A percentile compares a stretch with the other conserved stretches of the same genome.
phyloP scores from a whole-genome alignment of 2,113 vertebrate genomes.

The Myrmecobius fasciatus region DNA sequence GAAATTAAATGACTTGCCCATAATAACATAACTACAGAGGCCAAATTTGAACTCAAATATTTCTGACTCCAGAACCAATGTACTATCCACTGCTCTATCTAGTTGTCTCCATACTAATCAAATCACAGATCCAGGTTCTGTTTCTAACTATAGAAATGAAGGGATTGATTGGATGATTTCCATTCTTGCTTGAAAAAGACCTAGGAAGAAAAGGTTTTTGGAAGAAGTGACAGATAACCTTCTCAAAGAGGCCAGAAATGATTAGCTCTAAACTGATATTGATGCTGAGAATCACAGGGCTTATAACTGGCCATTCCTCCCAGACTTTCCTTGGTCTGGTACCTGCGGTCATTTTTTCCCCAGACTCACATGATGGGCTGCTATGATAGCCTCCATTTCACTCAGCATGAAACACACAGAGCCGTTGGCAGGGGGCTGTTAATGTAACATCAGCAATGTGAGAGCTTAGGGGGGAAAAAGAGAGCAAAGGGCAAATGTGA shows the following conservation, averaged over 20 bases:
- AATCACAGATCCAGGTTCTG: background rate
- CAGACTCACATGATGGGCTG: background rate
- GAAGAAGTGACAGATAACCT: background rate
- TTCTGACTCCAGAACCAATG: background rate
- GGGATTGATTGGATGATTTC: background rate
- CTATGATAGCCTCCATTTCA: background rate
- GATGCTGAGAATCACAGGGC: conserved; percentile 5
- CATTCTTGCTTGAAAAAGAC: background rate
- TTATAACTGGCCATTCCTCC: background rate
- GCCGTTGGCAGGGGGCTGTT: background rate
- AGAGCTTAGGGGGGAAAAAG: accelerated
- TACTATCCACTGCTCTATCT: background rate
- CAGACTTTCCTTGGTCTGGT: background rate
- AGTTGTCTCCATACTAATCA: background rate
- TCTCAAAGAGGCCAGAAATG: background rate
- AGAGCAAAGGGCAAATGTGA: background rate
- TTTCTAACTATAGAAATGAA: background rate
- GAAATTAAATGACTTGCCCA: background rate
- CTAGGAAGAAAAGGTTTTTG: background rate
- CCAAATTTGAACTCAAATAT: background rate
- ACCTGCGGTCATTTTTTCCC: accelerated
- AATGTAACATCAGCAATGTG: background rate
- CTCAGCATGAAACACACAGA: background rate
- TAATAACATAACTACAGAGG: background rate
- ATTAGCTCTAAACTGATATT: conserved; percentile 10